Conservation (phyloP, 2,113 vertebrate species). For the Istiophorus platypterus region DNA sequence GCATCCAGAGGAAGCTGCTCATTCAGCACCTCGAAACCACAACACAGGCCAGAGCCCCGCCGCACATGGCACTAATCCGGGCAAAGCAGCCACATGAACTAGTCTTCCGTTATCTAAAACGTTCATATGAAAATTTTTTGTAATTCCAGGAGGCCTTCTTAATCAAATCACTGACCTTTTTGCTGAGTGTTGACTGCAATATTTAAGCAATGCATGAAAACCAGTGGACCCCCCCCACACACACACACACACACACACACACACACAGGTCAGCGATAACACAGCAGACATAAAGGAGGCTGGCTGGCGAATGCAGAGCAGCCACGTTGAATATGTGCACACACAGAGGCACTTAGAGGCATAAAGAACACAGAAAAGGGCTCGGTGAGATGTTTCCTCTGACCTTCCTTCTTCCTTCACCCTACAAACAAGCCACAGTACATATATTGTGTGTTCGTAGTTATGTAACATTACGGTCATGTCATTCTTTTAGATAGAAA, state of each 20-base stretch:
- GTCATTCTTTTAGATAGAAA: too few species aligned
- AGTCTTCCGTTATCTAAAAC: neutral
- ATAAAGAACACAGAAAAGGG: neutral
- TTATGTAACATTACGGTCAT: too few species aligned
- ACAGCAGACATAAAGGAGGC: neutral
- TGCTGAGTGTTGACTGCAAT: slow-evolving; percentile 4
- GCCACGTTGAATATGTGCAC: neutral
- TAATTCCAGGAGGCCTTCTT: neutral
- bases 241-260: too few species aligned
- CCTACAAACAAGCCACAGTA: too few species aligned
- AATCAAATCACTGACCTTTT: neutral
- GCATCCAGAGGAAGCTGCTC: neutral
- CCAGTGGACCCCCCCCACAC: neutral
- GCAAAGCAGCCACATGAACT: neutral
- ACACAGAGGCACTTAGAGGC: neutral
- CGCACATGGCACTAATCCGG: too few species aligned
- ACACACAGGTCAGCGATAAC: slow-evolving; percentile 11
- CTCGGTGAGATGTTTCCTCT: too few species aligned
- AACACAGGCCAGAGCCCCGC: neutral
- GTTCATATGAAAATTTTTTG: neutral
- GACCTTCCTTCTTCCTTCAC: too few species aligned
- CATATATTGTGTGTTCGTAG: too few species aligned
- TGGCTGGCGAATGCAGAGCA: neutral
- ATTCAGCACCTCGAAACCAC: neutral
- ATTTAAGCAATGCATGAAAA: neutral